Evolutionary conservation across 1,140 invertebrate genomes (phyloP).

Genomic region (Nomia melanderi): DNA sequence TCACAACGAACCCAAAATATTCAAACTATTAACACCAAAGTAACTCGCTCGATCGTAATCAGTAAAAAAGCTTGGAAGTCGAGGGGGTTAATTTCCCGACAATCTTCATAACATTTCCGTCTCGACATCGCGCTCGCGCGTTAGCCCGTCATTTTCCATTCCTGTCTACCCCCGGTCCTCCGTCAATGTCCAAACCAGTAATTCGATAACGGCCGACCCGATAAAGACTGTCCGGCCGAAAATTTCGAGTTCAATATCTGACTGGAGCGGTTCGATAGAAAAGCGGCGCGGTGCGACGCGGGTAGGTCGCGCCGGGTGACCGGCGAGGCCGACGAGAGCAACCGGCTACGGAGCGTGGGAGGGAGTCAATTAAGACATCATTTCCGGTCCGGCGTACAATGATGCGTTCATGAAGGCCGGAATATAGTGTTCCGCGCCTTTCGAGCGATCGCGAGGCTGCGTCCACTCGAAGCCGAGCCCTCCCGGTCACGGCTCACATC

Average conservation of each 20-base stretch:
- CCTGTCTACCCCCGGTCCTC: not conserved
- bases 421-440: slow-evolving; percentile 63
- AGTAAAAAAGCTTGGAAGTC: too few relatives aligned
- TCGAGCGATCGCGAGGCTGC: slow-evolving; percentile 52
- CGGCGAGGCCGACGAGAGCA: not conserved
- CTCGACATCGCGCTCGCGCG: not conserved
- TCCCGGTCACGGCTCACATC: slow-evolving; percentile 68
- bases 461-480: slow-evolving; percentile 59
- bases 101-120: slow-evolving; percentile 8
- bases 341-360: too few relatives aligned
- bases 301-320: not conserved
- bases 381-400: slow-evolving; percentile 58
- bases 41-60: too few relatives aligned
- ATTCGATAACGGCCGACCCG: slow-evolving; percentile 11
- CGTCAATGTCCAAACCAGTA: not conserved
- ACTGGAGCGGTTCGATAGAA: slow-evolving; percentile 1
- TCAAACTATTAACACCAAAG: too few relatives aligned
- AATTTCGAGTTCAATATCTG: slow-evolving; percentile 23
- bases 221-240: not conserved
- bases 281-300: not conserved
- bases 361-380: slow-evolving; percentile 65
- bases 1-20: too few relatives aligned
- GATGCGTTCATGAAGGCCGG: slow-evolving; percentile 54
- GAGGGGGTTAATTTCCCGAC: not conserved
- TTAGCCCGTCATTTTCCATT: slow-evolving; percentile 2